Base-by-base conservation (phyloP, 2,113 vertebrate species). In the Amphilophus citrinellus region DNA sequence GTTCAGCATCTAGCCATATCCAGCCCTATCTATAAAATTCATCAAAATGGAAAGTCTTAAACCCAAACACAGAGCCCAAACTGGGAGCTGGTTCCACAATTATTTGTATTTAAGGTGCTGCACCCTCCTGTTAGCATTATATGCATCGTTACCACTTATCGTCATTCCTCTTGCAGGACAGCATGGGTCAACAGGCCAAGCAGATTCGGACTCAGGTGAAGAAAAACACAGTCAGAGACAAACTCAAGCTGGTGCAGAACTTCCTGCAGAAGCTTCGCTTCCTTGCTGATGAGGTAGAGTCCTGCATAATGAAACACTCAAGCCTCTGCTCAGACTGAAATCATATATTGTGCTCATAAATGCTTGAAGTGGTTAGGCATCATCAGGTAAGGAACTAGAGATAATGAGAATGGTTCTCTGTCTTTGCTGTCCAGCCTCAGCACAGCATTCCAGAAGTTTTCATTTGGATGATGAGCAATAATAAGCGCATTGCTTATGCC, bases 401-500 rank as follows among this genome's bases (percentile, higher is more conserved):
- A 37, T 47, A 82, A 65, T 37, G 10, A 73, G 8, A 39, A 5
- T 24, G 42, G 47, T 35, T 15, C 47, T 73, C 10, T 73, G 27
- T 73, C 68, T 73, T 73, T 17, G 11, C 30, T 73, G 1, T 77
- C 17, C 80, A 99, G 98, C 98, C 98, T 62, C 98, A 99, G 91
- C 98, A 99, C 96, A 99, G 97, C 79, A 96, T 99, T 84, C 98
- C 98, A 0, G 98, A 99, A 1, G 59, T 99, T 89, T 99, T 98
- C 94, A 91, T 99, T 87, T 99, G 98, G 98, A 99, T 99, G 98
- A 96, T 99, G 95, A 98, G 96, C 94, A 99, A 97, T 90, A 97
- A 97, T 90, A 99, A 99, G 80, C 98, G 98, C 75, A 88, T 99
- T 0, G 98, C 98, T 62, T 99, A 99, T 0, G 96, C 98, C 58